Conservation (phyloP, 1,140 invertebrate genomes). For the Lycorma delicatula region DNA sequence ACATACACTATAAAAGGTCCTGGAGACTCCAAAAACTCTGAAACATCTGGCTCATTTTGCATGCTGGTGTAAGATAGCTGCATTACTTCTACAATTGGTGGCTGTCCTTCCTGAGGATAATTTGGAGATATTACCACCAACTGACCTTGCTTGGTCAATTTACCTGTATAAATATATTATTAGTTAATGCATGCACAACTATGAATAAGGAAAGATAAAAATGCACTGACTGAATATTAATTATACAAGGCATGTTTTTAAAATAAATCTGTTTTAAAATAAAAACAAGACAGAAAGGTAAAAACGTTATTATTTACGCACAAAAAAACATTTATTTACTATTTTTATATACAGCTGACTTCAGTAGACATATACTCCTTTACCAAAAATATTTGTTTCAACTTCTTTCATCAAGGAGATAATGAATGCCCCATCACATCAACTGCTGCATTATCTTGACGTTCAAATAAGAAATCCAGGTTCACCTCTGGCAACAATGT, state of each 20-base stretch:
- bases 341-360: no score
- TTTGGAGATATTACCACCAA: conserved; percentile 60
- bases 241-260: no score
- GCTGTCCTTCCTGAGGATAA: conserved; percentile 62
- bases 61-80: conserved; percentile 43
- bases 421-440: no score
- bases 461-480: no score
- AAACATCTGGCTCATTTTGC: conserved; percentile 47
- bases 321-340: no score
- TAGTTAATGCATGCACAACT: conserved; percentile 12
- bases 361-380: no score
- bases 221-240: no score
- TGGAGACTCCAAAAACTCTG: conserved; percentile 61
- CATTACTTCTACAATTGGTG: conserved; percentile 60
- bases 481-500: no score
- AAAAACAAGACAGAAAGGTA: conserved; percentile 40
- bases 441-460: no score
- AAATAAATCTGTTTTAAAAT: not conserved
- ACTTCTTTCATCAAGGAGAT: no score
- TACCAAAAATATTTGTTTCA: no score
- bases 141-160: conserved; percentile 42
- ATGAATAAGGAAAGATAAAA: conserved; percentile 9
- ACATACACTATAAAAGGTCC: conserved; percentile 63
- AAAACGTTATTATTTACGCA: no score
- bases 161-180: conserved; percentile 20